A percentile compares a stretch with the other conserved stretches of the same genome.
These are phyloP conservation scores for Protomyctophum bolini DNA, from an alignment of 2,113 vertebrate species.

Conservation along the genomic window DNA sequence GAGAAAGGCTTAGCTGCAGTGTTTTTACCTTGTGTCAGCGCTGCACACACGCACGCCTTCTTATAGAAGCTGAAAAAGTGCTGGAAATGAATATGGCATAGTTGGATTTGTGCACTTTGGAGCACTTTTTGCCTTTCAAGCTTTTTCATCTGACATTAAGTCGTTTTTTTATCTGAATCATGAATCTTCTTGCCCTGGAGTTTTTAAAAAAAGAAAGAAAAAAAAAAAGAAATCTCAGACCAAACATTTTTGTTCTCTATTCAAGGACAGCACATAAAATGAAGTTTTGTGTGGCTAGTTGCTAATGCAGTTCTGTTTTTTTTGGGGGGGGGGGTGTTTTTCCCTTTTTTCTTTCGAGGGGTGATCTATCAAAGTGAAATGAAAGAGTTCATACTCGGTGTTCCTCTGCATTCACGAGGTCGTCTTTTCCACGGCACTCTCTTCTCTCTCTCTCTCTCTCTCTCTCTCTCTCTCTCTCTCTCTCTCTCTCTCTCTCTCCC, in stretches of 20 bases:
- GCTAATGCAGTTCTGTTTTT: conserved; percentile 58
- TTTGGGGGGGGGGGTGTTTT: conserved; percentile 32
- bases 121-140: background rate
- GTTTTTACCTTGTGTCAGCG: conserved; percentile 10
- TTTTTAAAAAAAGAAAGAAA: too few relatives aligned
- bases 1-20: background rate
- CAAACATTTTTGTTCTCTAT: conserved; percentile 46
- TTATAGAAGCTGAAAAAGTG: conserved; percentile 4
- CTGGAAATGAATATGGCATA: background rate
- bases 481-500: conserved; percentile 47
- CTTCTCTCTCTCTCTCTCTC: background rate
- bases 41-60: background rate
- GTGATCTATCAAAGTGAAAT: conserved; percentile 66
- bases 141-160: background rate
- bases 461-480: too few relatives aligned
- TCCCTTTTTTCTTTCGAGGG: conserved; percentile 24
- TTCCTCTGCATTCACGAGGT: conserved; percentile 41
- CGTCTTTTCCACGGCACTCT: conserved; percentile 22
- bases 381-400: conserved; percentile 57
- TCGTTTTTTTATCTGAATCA: conserved; percentile 8
- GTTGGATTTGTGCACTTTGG: conserved; percentile 11
- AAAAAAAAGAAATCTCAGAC: conserved; percentile 7
- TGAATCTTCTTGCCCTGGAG: conserved; percentile 5
- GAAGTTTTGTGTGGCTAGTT: conserved; percentile 38
- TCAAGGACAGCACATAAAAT: conserved; percentile 57